Evolutionary conservation across 2,888 invertebrate genomes (phyloP).

Genomic region (Neoaliturus tenellus): DNA sequence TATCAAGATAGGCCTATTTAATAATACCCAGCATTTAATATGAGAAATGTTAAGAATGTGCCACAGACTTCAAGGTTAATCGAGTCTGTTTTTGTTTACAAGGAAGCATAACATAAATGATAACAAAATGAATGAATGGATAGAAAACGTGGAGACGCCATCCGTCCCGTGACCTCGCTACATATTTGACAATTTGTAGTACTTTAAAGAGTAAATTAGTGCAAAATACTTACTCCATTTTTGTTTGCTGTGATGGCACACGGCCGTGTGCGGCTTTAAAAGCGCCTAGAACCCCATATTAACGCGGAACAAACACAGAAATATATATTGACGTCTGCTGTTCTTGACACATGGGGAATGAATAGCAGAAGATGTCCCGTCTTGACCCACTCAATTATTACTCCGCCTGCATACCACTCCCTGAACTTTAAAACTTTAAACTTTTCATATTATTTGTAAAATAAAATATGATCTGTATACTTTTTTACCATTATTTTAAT

Average conservation of each 20-base stretch:
- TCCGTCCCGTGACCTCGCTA: neutral
- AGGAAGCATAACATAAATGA: neutral
- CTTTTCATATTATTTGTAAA: neutral
- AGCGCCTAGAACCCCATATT: slow-evolving; percentile 86
- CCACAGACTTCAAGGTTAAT: no score
- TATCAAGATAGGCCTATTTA: neutral
- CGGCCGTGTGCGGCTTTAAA: slow-evolving; percentile 80
- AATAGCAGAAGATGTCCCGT: slow-evolving; percentile 63
- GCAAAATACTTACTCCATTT: slow-evolving; percentile 80
- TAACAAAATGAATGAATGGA: neutral
- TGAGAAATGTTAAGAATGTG: no score
- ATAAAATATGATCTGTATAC: neutral
- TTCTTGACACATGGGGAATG: slow-evolving; percentile 70
- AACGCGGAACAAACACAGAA: slow-evolving; percentile 75
- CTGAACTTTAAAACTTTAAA: neutral
- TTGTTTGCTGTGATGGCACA: slow-evolving; percentile 81
- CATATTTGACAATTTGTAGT: neutral
- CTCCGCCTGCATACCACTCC: neutral
- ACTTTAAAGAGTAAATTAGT: slow-evolving; percentile 61
- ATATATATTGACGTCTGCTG: slow-evolving; percentile 72
- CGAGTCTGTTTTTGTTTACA: slow-evolving; percentile 12
- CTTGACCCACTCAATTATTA: neutral
- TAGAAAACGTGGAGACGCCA: neutral
- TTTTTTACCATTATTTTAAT: neutral
- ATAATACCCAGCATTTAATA: no score